Evolutionary conservation across 2,797 vertebrate species (phyloP).

Genomic region (Acrossocheilus wenchowensis): DNA sequence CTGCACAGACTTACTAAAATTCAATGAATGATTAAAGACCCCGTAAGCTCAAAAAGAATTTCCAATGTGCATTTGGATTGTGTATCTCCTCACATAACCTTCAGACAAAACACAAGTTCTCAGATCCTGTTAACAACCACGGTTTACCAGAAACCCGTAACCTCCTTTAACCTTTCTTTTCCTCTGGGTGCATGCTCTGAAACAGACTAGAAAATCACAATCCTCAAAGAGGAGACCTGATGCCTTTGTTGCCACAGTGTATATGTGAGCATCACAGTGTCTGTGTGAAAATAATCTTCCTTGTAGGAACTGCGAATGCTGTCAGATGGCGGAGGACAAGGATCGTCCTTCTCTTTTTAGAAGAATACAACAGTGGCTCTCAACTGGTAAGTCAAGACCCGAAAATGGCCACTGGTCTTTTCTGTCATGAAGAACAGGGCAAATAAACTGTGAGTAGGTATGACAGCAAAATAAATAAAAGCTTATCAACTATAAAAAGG

Average conservation of each 20-base stretch:
- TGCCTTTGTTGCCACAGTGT: slow-evolving; percentile 13
- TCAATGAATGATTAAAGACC: not conserved
- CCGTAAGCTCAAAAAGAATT: not conserved
- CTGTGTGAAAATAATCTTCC: slow-evolving; percentile 4
- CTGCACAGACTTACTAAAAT: not conserved
- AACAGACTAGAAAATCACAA: slow-evolving; percentile 38
- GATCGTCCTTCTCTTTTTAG: not conserved
- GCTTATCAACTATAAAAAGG: too few species aligned
- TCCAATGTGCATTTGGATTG: slow-evolving; percentile 24
- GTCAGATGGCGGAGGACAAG: not conserved
- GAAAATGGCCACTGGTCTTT: not conserved
- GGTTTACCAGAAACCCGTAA: slow-evolving; percentile 16
- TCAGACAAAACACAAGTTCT: slow-evolving; percentile 1
- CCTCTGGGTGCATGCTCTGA: slow-evolving; percentile 32
- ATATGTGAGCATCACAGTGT: not conserved
- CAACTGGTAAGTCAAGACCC: not conserved
- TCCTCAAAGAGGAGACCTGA: slow-evolving; percentile 1
- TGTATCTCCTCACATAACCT: slow-evolving; percentile 28
- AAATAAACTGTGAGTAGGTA: not conserved
- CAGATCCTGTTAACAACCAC: slow-evolving; percentile 34
- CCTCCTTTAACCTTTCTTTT: slow-evolving; percentile 31
- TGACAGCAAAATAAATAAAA: too few species aligned
- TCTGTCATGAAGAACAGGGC: too few species aligned
- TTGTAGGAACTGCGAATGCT: not conserved
- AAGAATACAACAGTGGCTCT: not conserved